Conservation (phyloP, 2,797 vertebrate species). For the Eutrigla gurnardus region DNA sequence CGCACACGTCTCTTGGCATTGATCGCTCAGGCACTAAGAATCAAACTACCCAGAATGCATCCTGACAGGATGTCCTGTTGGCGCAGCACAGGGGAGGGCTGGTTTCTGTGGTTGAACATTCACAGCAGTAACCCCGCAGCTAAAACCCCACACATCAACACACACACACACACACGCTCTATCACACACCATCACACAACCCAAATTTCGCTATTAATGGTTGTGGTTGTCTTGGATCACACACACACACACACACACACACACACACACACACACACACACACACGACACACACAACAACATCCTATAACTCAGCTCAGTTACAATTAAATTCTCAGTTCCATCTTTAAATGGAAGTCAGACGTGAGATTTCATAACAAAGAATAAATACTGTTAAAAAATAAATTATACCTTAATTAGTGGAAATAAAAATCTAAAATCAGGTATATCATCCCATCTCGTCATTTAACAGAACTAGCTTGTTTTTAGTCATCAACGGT, state of each 20-base stretch:
- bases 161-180: slow-evolving; percentile 28
- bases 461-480: too few species aligned
- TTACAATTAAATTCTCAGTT: slow-evolving; percentile 4
- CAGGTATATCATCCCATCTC: too few species aligned
- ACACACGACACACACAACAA: neutral
- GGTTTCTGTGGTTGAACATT: slow-evolving; percentile 77
- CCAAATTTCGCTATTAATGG: slow-evolving; percentile 19
- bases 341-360: slow-evolving; percentile 11
- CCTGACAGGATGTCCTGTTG: slow-evolving; percentile 84
- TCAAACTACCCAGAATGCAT: slow-evolving; percentile 75
- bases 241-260: neutral
- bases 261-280: neutral
- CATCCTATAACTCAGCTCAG: neutral
- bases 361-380: slow-evolving; percentile 6
- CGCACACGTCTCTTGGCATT: slow-evolving; percentile 42
- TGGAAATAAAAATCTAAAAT: neutral
- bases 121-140: slow-evolving; percentile 45
- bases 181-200: neutral
- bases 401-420: too few species aligned
- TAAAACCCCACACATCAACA: slow-evolving; percentile 30
- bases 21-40: slow-evolving; percentile 60
- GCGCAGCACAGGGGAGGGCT: slow-evolving; percentile 52
- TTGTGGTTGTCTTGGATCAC: slow-evolving; percentile 24
- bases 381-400: neutral
- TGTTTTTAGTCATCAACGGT: too few species aligned